Evolutionary conservation across 2,888 invertebrate genomes (phyloP), one percentile per base, ranked within the genome.

Genomic region (Glyphotaelius pellucidus): DNA sequence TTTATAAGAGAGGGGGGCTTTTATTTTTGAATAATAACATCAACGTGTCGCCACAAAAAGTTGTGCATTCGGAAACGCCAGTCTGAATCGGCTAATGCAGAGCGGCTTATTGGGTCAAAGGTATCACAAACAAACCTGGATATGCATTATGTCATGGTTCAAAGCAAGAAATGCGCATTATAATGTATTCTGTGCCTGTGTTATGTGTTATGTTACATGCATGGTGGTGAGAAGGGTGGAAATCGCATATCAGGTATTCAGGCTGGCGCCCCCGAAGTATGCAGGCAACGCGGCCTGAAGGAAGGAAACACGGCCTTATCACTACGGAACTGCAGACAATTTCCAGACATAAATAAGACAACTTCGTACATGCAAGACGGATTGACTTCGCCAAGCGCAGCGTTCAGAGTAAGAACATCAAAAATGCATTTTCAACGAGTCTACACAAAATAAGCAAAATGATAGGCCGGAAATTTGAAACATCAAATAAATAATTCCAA

Each of bases 301-400:
- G 86, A 42, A 86, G 42, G 86, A 42, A 86, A 83, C 32, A 32
- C 19, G 9, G 83, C 38, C 86, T 86, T 86, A 86, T 86, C 86
- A 42, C 42, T 30, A 30, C 86, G 86, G 86, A 86, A 86, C 42
- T 86, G 86, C 86, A 86, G 86, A 86, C 86, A 86, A 42, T 86
- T 42, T 42, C 42, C 11, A 42, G 86, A 35, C 35, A 83, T 83
- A 83, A 86, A 86, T 86, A 86, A 86, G 86, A 42, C 86, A 86
- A 35, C 86, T 32, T n/a, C 35, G 83, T 35, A 83, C 83, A 35
- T 35, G 83, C 83, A 35, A 83, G 83, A 83, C 35, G 83, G 83
- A 83, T 83, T 67, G 67, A 67, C 67, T 67, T 83, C 83, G 35
- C 83, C 83, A 19, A 83, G 35, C 35, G 32, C 83, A 83, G n/a